Percentiles rank a stretch among this genome's conserved stretches.
These are phyloP conservation scores for Centroberyx gerrardi DNA, from an alignment of 2,797 vertebrate genomes.

Conservation along the genomic window DNA sequence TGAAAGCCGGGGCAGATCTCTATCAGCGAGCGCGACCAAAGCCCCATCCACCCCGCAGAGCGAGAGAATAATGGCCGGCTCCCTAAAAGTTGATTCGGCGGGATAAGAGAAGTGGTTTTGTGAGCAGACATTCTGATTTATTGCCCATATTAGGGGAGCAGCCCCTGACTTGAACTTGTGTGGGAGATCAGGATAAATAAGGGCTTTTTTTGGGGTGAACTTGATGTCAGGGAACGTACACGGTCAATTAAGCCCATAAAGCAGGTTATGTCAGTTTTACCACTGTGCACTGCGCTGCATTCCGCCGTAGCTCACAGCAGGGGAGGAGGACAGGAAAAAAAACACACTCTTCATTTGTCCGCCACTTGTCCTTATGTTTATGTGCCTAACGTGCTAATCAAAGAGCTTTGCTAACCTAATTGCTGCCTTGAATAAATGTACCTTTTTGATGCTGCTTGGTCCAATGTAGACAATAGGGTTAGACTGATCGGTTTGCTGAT, in stretches of 20 bases:
- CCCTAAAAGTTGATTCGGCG: slow-evolving; percentile 49
- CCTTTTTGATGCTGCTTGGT: not conserved
- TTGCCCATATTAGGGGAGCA: slow-evolving; percentile 71
- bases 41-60: not conserved
- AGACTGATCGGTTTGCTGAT: too few species aligned
- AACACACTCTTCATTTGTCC: slow-evolving; percentile 1
- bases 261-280: slow-evolving; percentile 61
- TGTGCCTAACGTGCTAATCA: slow-evolving; percentile 7
- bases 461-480: too few species aligned
- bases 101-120: slow-evolving; percentile 61
- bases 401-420: slow-evolving; percentile 6
- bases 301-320: slow-evolving; percentile 15
- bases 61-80: slow-evolving; percentile 48
- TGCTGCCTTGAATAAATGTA: not conserved
- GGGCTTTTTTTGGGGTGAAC: slow-evolving; percentile 49
- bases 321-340: slow-evolving; percentile 6
- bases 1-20: slow-evolving; percentile 12
- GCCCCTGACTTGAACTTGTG: slow-evolving; percentile 71
- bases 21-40: slow-evolving; percentile 29
- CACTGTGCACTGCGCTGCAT: slow-evolving; percentile 21
- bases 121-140: slow-evolving; percentile 76
- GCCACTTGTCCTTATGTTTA: not conserved
- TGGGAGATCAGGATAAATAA: slow-evolving; percentile 71
- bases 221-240: slow-evolving; percentile 66
- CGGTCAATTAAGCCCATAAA: slow-evolving; percentile 73